Percentiles rank a stretch among this genome's conserved stretches.
These are phyloP conservation scores for Epirrhoe tristata DNA, from an alignment of 2,888 invertebrate species.

Conservation along the genomic window DNA sequence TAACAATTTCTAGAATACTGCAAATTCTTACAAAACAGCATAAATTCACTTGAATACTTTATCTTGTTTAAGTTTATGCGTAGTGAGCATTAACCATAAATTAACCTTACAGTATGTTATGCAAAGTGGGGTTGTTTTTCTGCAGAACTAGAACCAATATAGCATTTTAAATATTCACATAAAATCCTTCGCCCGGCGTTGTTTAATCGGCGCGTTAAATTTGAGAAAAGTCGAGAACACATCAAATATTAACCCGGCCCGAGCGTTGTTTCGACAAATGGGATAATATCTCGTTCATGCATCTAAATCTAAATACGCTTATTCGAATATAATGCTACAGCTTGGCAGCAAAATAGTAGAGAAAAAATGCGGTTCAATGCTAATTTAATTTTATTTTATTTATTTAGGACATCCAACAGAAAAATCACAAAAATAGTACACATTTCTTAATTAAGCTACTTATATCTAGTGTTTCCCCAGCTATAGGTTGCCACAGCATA, in stretches of 20 bases:
- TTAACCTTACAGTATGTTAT: conserved; percentile 60
- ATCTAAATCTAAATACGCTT: conserved; percentile 74
- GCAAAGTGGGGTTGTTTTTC: conserved; percentile 67
- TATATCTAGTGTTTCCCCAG: too few relatives aligned
- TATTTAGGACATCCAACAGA: too few relatives aligned
- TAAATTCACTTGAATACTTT: conserved; percentile 31
- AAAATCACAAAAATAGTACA: too few relatives aligned
- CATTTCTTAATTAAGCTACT: too few relatives aligned
- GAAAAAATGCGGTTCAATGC: too few relatives aligned
- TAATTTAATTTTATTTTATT: too few relatives aligned
- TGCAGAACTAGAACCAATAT: conserved; percentile 79
- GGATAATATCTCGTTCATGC: conserved; percentile 77
- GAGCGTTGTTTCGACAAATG: conserved; percentile 80
- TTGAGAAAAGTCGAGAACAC: conserved; percentile 83
- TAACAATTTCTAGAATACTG: conserved; percentile 33
- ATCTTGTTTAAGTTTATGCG: conserved; percentile 46
- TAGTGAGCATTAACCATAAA: conserved; percentile 50
- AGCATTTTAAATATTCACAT: conserved; percentile 83
- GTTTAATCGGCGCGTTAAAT: conserved; percentile 84
- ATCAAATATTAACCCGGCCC: conserved; percentile 80
- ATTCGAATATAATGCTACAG: conserved; percentile 53
- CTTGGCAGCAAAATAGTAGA: background rate
- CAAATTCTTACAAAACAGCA: conserved; percentile 26
- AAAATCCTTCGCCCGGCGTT: conserved; percentile 80
- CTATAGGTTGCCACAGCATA: too few relatives aligned